Conservation (phyloP, 2,888 invertebrate genomes). For the Eristalinus sepulchralis region DNA sequence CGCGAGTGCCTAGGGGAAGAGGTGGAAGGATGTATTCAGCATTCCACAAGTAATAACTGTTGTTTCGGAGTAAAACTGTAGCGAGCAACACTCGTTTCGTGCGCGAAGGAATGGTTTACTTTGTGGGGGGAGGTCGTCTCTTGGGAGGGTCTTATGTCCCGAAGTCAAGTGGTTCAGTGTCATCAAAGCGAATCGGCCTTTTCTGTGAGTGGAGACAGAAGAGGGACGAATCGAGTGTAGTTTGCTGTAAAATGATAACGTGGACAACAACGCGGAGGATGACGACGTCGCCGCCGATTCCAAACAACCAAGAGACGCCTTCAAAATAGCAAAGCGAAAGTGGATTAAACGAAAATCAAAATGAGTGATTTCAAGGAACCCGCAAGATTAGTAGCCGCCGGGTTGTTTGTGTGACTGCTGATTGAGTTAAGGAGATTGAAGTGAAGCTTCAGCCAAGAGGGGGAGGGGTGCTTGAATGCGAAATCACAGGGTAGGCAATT, state of each 20-base stretch:
- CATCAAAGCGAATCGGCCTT: neutral
- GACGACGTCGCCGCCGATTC: no score
- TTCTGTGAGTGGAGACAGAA: neutral
- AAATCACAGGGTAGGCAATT: no score
- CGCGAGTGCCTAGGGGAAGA: neutral
- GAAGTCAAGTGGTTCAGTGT: neutral
- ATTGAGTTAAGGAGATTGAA: neutral
- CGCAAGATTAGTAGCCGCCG: neutral
- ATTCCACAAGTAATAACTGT: slow-evolving; percentile 7
- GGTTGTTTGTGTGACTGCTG: neutral
- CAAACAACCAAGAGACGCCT: no score
- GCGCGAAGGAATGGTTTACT: no score
- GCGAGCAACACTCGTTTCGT: neutral
- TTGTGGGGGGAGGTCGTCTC: no score
- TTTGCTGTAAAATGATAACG: neutral
- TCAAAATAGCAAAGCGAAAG: neutral
- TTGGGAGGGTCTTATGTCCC: neutral
- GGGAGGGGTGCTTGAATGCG: neutral
- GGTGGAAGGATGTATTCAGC: neutral
- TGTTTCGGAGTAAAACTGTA: slow-evolving; percentile 2
- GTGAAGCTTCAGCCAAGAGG: neutral
- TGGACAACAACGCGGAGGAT: neutral
- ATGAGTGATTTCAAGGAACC: neutral
- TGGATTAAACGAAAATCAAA: neutral
- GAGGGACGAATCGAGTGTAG: neutral